phyloP scores from a whole-genome alignment of 2,113 vertebrate species.

The Trematomus loennbergii region DNA sequence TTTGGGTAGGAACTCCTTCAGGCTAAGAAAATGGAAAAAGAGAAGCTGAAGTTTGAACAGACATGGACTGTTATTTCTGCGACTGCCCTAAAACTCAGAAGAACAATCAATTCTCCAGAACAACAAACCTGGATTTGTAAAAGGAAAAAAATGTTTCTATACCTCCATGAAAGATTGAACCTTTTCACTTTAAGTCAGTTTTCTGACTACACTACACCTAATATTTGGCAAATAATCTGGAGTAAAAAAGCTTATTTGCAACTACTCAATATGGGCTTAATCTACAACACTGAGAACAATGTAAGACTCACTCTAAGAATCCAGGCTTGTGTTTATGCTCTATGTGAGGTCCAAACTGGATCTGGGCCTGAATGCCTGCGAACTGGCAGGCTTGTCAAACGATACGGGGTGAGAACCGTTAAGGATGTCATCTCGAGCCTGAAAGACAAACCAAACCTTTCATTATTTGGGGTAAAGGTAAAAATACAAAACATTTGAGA shows the following conservation, averaged over 20 bases:
- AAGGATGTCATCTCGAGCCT: slow-evolving; percentile 98
- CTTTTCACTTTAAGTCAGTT: neutral
- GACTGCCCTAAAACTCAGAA: neutral
- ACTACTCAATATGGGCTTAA: too few relatives aligned
- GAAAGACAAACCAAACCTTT: slow-evolving; percentile 35
- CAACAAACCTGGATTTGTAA: neutral
- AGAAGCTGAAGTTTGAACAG: neutral
- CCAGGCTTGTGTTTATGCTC: slow-evolving; percentile 99
- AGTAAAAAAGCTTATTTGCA: neutral
- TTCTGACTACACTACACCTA: neutral
- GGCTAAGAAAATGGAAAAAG: slow-evolving; percentile 61
- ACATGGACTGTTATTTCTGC: neutral
- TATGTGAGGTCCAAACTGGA: slow-evolving; percentile 97
- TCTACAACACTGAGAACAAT: too few relatives aligned
- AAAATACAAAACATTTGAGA: neutral
- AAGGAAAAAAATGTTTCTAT: neutral
- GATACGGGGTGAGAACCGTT: slow-evolving; percentile 98
- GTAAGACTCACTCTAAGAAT: slow-evolving; percentile 93
- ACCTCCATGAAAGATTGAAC: neutral
- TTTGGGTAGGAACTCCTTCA: slow-evolving; percentile 88
- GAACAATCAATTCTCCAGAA: neutral
- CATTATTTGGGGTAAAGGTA: neutral
- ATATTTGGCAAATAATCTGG: neutral
- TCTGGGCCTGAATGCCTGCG: slow-evolving; percentile 97
- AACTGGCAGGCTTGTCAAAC: slow-evolving; percentile 99